Evolutionary conservation across 2,797 vertebrate species (phyloP).

Genomic region (Distichodus sexfasciatus): DNA sequence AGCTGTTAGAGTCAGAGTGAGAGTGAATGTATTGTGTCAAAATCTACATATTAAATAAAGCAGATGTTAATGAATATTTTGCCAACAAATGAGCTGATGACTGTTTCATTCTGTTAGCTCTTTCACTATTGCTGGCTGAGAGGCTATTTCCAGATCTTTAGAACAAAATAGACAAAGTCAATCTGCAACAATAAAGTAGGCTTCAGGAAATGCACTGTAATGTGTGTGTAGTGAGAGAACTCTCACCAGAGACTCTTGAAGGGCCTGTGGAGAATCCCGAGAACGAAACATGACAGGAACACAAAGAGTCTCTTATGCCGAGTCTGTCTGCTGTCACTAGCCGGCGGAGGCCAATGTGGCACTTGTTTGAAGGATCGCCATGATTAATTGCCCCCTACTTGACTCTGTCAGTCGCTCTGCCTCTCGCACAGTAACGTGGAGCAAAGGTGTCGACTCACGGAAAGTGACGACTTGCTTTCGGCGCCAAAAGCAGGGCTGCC

Average conservation of each 20-base stretch:
- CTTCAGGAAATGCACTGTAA: constrained; percentile 34
- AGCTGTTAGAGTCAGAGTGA: constrained; percentile 8
- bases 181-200: too few relatives aligned
- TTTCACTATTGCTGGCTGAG: too few relatives aligned
- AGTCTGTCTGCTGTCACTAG: constrained; percentile 58
- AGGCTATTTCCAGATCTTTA: too few relatives aligned
- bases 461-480: constrained; percentile 60
- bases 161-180: too few relatives aligned
- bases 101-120: too few relatives aligned
- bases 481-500: constrained; percentile 42
- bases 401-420: constrained; percentile 75
- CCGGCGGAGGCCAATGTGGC: constrained; percentile 56
- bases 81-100: too few relatives aligned
- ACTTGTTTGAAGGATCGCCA: constrained; percentile 69
- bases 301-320: constrained; percentile 74
- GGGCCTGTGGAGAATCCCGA: constrained; percentile 61
- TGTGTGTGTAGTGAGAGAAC: constrained; percentile 7
- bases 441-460: constrained; percentile 55
- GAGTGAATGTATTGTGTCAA: too few relatives aligned
- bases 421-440: constrained; percentile 69
- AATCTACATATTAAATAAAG: too few relatives aligned
- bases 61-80: too few relatives aligned
- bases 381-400: constrained; percentile 78
- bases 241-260: constrained; percentile 44
- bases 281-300: constrained; percentile 61